Base-by-base conservation (phyloP, 2,888 invertebrate species). In the Danaus chrysippus region DNA sequence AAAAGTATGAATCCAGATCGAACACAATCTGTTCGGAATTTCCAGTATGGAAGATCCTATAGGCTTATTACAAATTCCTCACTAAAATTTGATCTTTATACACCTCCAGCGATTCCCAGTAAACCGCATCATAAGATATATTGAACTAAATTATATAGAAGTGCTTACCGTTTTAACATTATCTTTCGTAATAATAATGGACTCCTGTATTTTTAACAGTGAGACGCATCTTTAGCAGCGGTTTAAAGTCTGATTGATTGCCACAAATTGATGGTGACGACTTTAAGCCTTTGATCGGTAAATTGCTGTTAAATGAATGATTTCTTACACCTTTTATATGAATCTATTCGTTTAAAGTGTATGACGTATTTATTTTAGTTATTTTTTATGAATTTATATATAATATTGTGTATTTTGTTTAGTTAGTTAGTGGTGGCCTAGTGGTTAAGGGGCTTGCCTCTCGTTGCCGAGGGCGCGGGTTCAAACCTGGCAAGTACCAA, bases 341-440 rank as follows among this genome's bases (percentile, higher is more conserved):
- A 10, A 17, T 15, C 17, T 15, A 17, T 49, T 10, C 49, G 10
- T 17, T 49, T 17, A 49, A 15, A 17, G 17, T 17, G 12, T 9
- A 46, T 12, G 15, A 17, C 10, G 17, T 34, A 54, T 3, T 12
- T n/a, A n/a, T n/a, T n/a, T n/a, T n/a, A n/a, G n/a, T n/a, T n/a
- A n/a, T n/a, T n/a, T n/a, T n/a, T n/a, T n/a, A n/a, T n/a, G 3
- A 41, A 12, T 17, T 17, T n/a, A 49, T n/a, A 8, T 17, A 9
- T 49, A 56, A 56, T 41, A 34, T n/a, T 41, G 56, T 17, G 15
- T 49, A 23, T 66, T 56, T 66, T 84, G n/a, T n/a, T n/a, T n/a
- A n/a, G n/a, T n/a, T n/a, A n/a, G n/a, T n/a, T n/a, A n/a, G n/a
- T n/a, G n/a, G n/a, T n/a, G n/a, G n/a, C n/a, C n/a, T n/a, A n/a